A percentile compares a stretch with the other conserved stretches of the same genome.
Conservation (phyloP, 1,140 invertebrate genomes). For the Sweltsa coloradensis region DNA sequence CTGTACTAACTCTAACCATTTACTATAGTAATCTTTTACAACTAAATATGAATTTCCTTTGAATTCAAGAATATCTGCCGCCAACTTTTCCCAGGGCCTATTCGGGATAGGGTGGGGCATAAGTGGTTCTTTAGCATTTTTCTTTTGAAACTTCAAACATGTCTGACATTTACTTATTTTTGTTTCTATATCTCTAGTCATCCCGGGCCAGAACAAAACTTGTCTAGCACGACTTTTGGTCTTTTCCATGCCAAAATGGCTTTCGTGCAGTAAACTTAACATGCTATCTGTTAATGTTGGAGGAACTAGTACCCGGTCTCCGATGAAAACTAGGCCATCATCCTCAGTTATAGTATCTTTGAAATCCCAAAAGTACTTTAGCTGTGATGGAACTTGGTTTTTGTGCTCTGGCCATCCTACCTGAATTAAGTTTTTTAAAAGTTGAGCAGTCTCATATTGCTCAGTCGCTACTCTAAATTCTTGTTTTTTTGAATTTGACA, state of each 20-base stretch:
- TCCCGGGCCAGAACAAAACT: constrained; percentile 19
- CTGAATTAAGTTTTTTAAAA: no score
- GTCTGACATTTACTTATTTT: constrained; percentile 26
- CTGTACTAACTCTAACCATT: no score
- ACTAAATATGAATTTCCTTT: constrained; percentile 1
- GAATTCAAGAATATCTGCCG: constrained; percentile 22
- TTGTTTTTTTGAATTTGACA: no score
- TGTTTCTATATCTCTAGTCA: constrained; percentile 29
- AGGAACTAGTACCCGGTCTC: constrained; percentile 24
- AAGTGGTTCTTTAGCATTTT: constrained; percentile 26
- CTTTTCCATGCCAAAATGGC: constrained; percentile 21
- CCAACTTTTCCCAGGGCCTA: constrained; percentile 22
- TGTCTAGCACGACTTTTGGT: constrained; percentile 13
- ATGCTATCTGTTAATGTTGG: constrained; percentile 21
- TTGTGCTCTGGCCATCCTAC: no score
- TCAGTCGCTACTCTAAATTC: no score
- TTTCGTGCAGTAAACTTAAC: constrained; percentile 17
- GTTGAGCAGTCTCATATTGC: no score
- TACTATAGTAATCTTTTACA: no score
- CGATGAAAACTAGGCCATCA: constrained; percentile 23
- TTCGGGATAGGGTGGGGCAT: constrained; percentile 21
- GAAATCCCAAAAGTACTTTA: constrained; percentile 10
- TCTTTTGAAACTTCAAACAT: constrained; percentile 23
- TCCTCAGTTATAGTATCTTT: constrained; percentile 10
- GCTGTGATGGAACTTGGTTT: no score